These are phyloP conservation scores for Nymphalis polychloros DNA, from an alignment of 2,888 invertebrate genomes.

Conservation along the genomic window DNA sequence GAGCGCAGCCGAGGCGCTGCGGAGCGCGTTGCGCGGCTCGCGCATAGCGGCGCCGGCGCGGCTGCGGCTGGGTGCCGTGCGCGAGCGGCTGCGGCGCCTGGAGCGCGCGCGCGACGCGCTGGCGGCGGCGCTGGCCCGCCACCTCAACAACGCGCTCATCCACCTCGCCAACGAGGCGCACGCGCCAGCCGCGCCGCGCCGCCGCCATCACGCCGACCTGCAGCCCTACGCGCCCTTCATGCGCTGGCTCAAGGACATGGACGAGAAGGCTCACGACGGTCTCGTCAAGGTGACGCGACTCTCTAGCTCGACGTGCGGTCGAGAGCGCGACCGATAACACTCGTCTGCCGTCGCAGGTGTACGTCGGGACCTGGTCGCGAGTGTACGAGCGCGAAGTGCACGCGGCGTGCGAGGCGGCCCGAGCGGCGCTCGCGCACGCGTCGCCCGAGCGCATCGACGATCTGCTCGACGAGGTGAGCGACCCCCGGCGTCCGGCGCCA, in stretches of 20 bases:
- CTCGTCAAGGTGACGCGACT: constrained; percentile 83
- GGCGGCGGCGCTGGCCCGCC: constrained; percentile 90
- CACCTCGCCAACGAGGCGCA: constrained; percentile 90
- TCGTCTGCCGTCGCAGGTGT: constrained; percentile 67
- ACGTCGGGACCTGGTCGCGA: constrained; percentile 91
- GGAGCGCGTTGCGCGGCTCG: constrained; percentile 49
- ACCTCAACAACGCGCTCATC: constrained; percentile 96
- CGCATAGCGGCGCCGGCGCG: constrained; percentile 45
- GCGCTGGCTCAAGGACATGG: constrained; percentile 95
- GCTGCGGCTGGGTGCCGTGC: constrained; percentile 58
- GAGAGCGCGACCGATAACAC: background rate
- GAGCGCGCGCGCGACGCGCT: constrained; percentile 59
- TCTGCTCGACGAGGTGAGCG: constrained; percentile 52
- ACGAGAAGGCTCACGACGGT: constrained; percentile 90
- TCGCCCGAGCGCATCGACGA: constrained; percentile 52
- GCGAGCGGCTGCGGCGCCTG: constrained; percentile 62
- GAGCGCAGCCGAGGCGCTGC: constrained; percentile 47
- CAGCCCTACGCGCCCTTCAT: constrained; percentile 93
- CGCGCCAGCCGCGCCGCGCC: constrained; percentile 51
- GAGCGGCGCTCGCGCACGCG: constrained; percentile 61
- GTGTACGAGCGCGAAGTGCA: constrained; percentile 93
- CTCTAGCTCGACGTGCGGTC: background rate
- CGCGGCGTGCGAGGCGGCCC: constrained; percentile 89
- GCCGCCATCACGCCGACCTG: constrained; percentile 91
- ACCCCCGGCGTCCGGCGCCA: background rate